Conservation (phyloP, 2,113 vertebrate species). For the Cebus imitator region DNA sequence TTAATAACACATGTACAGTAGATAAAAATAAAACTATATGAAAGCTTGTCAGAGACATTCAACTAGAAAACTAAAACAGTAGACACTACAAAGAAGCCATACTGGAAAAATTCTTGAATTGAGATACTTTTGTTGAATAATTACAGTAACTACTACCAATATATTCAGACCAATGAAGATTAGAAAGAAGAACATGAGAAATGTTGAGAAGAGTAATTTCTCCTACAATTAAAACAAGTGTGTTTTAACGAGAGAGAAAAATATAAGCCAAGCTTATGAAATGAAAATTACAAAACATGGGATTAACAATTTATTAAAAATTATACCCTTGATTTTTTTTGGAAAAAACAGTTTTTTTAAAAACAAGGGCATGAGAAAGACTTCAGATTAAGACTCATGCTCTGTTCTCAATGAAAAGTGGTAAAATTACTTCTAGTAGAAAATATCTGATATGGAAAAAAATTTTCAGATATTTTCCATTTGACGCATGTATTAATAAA, state of each 20-base stretch:
- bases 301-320: constrained; percentile 47
- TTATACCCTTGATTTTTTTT: constrained; percentile 43
- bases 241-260: not conserved
- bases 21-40: constrained; percentile 1
- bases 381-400: not conserved
- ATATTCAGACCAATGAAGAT: not conserved
- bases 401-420: constrained; percentile 36
- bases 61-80: constrained; percentile 6
- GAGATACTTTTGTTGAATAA: not conserved
- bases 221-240: constrained; percentile 29
- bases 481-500: not conserved
- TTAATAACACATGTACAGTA: constrained; percentile 17
- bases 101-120: not conserved
- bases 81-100: not conserved
- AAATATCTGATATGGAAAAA: not conserved
- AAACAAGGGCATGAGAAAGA: constrained; percentile 33
- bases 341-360: not conserved
- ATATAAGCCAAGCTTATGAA: not conserved
- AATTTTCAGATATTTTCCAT: constrained; percentile 51
- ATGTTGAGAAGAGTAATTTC: not conserved
- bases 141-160: not conserved
- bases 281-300: constrained; percentile 3
- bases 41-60: constrained; percentile 15
- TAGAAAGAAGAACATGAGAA: not conserved
- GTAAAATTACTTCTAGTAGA: constrained; percentile 1